phyloP scores from a whole-genome alignment of 2,888 invertebrate species.

The Morpho helenor region DNA sequence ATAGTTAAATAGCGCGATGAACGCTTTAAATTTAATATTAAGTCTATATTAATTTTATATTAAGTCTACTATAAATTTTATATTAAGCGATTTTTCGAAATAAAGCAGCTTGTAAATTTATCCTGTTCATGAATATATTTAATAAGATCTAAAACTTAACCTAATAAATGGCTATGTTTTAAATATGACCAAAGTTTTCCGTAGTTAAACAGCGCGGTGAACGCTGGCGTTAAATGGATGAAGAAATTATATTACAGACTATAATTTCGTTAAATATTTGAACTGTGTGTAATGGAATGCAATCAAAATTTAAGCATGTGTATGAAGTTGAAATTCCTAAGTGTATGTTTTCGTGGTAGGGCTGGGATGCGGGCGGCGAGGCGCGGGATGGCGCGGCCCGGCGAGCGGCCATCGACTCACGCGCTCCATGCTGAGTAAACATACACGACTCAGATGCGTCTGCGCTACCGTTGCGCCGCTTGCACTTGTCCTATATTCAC shows the following conservation, averaged over 20 bases:
- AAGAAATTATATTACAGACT: conserved; percentile 28
- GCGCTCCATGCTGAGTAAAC: conserved; percentile 64
- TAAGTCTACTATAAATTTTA: too few species aligned
- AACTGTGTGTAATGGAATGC: conserved; percentile 47
- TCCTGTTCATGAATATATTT: background rate
- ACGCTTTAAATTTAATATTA: conserved; percentile 10
- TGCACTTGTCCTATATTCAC: conserved; percentile 27
- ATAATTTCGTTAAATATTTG: conserved; percentile 41
- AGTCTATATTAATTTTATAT: too few species aligned
- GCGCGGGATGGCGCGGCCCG: conserved; percentile 17
- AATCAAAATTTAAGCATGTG: conserved; percentile 49
- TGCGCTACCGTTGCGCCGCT: conserved; percentile 26
- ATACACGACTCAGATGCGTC: conserved; percentile 49
- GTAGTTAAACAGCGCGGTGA: conserved; percentile 14
- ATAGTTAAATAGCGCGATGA: conserved; percentile 15
- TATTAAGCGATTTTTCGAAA: background rate
- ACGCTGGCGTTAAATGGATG: conserved; percentile 31
- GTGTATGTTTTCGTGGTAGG: conserved; percentile 38
- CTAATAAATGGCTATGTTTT: background rate
- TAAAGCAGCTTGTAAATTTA: background rate
- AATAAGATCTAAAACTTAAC: background rate
- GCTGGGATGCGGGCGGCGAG: conserved; percentile 32
- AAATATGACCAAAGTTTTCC: too few species aligned
- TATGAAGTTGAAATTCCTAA: conserved; percentile 54
- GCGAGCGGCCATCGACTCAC: conserved; percentile 34